Evolutionary conservation across 2,113 vertebrate species (phyloP), one percentile per base, ranked within the genome.

Genomic region (Sarotherodon lohbergeri): DNA sequence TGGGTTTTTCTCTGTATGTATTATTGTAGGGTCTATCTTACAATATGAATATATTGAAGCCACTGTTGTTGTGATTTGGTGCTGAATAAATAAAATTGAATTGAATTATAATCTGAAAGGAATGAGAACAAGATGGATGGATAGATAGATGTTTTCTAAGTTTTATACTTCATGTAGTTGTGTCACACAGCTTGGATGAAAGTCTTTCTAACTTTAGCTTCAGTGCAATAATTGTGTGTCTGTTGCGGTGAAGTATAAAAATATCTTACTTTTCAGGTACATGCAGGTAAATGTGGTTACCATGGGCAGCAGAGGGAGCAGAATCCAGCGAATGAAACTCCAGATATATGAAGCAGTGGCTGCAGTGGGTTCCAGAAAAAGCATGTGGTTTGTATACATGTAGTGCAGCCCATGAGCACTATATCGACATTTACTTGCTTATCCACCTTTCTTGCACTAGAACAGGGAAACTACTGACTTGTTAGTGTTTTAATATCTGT

Each of bases 271-370:
- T 81, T 14, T 36, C 8, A 4, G 2, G 46, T 32, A 89, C 10
- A 59, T 3, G 10, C 4, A 6, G 73, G 48, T 78, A 7, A 71
- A 43, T 5, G 87, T 17, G 73, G 55, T 46, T 3, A 55, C 6
- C n/a, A 87, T 5, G 13, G 78, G 29, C 17, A 95, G 80, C 54
- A 95, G 48, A 14, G 36, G 27, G 17, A 94, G 82, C 54, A 95
- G 13, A 83, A 93, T 50, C 94, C 92, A 95, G n/a, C 94, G 94
- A 27, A 81, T 8, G 5, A 92, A 14, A 7, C 81, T 59, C 95
- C 95, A 95, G 27, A 68, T 39, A 3, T 85, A 81, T 5, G 22
- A 10, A 5, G 5, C 36, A 2, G 48, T 3, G 24, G 66, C 93
- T 95, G 86, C 63, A 63, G 24, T 9, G 27, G 63, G 16, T 29